Evolutionary conservation across 2,888 invertebrate genomes (phyloP).

Genomic region (Meteorus colon): DNA sequence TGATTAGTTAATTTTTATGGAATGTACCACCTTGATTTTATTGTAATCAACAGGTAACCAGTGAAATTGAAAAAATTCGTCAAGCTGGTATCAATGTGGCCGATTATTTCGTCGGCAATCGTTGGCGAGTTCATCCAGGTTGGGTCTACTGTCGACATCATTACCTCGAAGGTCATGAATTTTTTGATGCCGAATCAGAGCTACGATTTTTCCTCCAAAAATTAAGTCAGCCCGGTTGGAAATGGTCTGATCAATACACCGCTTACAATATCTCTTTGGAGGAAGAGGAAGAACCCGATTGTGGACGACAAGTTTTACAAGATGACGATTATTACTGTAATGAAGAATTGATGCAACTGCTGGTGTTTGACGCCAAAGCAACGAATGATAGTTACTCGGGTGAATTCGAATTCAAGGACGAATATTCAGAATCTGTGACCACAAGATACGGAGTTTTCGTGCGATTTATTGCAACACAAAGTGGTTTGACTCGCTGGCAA

Average conservation of each 20-base stretch:
- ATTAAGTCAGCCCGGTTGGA: conserved; percentile 77
- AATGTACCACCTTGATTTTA: not conserved
- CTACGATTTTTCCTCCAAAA: conserved; percentile 83
- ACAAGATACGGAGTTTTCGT: conserved; percentile 82
- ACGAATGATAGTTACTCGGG: conserved; percentile 75
- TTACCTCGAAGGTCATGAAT: conserved; percentile 85
- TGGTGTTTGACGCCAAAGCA: conserved; percentile 92
- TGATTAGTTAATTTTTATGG: not conserved
- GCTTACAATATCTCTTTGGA: conserved; percentile 57
- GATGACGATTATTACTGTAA: conserved; percentile 88
- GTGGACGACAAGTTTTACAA: conserved; percentile 78
- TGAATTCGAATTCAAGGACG: conserved; percentile 67
- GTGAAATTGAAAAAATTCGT: conserved; percentile 82
- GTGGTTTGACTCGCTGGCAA: conserved; percentile 92
- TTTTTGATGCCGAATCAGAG: conserved; percentile 83
- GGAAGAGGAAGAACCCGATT: conserved; percentile 72
- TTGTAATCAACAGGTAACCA: conserved; percentile 77
- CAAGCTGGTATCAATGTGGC: conserved; percentile 82
- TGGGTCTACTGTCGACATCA: conserved; percentile 94
- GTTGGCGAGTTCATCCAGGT: conserved; percentile 88
- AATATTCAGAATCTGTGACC: conserved; percentile 76
- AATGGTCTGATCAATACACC: conserved; percentile 80
- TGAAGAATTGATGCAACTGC: conserved; percentile 86
- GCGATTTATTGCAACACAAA: conserved; percentile 90
- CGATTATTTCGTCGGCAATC: conserved; percentile 82